Percentiles rank a stretch among this genome's conserved stretches.
Evolutionary conservation across 2,113 vertebrate species (phyloP).

Genomic region (Ramphastos sulfuratus): DNA sequence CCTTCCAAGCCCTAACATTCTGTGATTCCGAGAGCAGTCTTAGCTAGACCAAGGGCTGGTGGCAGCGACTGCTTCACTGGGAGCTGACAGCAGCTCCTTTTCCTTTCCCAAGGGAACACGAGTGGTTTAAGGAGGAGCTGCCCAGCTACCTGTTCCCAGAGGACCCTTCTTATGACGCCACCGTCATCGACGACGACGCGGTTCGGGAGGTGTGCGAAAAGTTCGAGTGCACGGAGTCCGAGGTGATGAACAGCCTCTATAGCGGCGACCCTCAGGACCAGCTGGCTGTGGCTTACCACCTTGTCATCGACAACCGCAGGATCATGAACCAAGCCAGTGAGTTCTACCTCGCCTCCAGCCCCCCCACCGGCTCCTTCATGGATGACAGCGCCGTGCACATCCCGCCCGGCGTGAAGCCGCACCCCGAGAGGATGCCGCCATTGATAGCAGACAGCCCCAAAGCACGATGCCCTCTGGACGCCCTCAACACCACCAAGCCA

Average conservation of each 20-base stretch:
- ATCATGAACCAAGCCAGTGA: conserved; percentile 99
- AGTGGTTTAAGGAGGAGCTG: conserved; percentile 98
- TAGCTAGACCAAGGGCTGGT: background rate
- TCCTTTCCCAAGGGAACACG: conserved; percentile 84
- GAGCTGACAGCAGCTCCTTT: accelerated
- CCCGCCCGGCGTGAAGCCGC: conserved; percentile 91
- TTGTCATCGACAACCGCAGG: conserved; percentile 96
- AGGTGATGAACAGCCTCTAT: conserved; percentile 93
- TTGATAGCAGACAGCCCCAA: conserved; percentile 95
- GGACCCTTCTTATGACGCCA: conserved; percentile 93
- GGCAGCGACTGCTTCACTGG: accelerated
- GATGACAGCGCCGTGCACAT: conserved; percentile 89
- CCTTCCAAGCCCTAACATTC: too few relatives aligned
- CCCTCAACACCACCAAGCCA: conserved; percentile 96
- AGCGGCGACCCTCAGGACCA: conserved; percentile 98
- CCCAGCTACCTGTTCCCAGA: conserved; percentile 96
- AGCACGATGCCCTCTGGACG: conserved; percentile 90
- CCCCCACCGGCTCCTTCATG: conserved; percentile 93
- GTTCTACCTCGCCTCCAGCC: conserved; percentile 98
- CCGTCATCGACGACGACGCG: conserved; percentile 92
- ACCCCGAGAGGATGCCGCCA: conserved; percentile 95
- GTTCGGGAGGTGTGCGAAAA: conserved; percentile 97
- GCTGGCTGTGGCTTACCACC: conserved; percentile 94
- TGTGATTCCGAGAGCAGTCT: too few relatives aligned
- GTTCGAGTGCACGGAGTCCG: conserved; percentile 92